Evolutionary conservation across 2,888 invertebrate species (phyloP).

Genomic region (Calameuta idolon): DNA sequence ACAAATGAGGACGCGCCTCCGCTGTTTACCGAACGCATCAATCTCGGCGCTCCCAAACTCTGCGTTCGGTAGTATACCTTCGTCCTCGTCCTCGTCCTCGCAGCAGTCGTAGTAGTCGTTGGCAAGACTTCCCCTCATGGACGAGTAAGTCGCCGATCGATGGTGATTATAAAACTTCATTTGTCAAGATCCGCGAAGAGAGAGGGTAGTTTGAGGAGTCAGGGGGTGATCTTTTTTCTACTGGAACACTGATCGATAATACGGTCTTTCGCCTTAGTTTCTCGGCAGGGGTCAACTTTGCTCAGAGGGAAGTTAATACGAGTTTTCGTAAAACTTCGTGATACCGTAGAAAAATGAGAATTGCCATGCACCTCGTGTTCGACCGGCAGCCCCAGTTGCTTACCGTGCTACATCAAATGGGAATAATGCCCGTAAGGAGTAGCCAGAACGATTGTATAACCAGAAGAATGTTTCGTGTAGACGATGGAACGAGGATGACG

Average conservation of each 20-base stretch:
- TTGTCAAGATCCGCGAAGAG: slow-evolving; percentile 18
- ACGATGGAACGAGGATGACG: slow-evolving; percentile 23
- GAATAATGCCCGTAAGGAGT: background rate
- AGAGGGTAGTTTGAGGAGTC: background rate
- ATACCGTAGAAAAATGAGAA: background rate
- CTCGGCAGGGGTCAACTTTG: too few species aligned
- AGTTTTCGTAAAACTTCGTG: background rate
- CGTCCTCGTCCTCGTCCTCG: slow-evolving; percentile 3
- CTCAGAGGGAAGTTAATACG: too few species aligned
- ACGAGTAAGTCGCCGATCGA: slow-evolving; percentile 20
- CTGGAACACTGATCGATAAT: background rate
- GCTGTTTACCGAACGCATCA: slow-evolving; percentile 51
- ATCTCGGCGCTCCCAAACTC: slow-evolving; percentile 27
- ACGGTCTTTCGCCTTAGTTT: background rate
- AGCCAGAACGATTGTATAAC: background rate
- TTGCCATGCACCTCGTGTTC: background rate
- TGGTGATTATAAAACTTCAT: slow-evolving; percentile 27
- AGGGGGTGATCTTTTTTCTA: background rate
- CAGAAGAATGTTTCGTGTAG: background rate
- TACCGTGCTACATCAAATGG: background rate
- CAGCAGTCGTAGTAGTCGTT: background rate
- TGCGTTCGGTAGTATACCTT: background rate
- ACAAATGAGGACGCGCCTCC: slow-evolving; percentile 50
- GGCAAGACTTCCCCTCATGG: background rate
- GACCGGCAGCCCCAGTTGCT: background rate